Evolutionary conservation across 2,113 vertebrate genomes (phyloP).

Genomic region (Percopsis transmontana): DNA sequence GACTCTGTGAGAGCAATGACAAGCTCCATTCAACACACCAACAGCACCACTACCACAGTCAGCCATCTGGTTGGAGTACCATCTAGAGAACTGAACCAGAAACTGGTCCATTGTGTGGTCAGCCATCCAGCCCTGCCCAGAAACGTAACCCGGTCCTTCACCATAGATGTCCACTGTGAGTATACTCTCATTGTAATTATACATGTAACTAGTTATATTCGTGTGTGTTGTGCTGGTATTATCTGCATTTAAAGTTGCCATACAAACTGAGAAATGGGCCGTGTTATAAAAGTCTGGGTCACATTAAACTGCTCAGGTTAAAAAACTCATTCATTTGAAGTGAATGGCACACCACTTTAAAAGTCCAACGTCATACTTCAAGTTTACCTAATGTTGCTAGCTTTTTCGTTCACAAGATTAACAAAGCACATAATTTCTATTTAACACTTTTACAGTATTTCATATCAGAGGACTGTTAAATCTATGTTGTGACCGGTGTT

Average conservation of each 20-base stretch:
- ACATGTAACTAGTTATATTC: too few relatives aligned
- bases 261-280: too few relatives aligned
- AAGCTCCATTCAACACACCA: not conserved
- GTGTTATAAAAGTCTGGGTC: not conserved
- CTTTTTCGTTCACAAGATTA: too few relatives aligned
- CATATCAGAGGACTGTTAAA: too few relatives aligned
- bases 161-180: constrained; percentile 58
- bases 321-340: too few relatives aligned
- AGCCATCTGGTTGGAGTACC: constrained; percentile 48
- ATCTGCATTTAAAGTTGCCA: too few relatives aligned
- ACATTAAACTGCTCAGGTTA: too few relatives aligned
- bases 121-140: not conserved
- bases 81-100: constrained; percentile 24
- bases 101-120: constrained; percentile 49
- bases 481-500: too few relatives aligned
- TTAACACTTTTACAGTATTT: too few relatives aligned
- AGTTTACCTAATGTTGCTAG: not conserved
- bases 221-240: too few relatives aligned
- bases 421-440: too few relatives aligned
- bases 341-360: not conserved
- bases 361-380: not conserved
- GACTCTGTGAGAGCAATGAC: not conserved
- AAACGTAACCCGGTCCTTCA: constrained; percentile 8
- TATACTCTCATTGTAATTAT: not conserved
- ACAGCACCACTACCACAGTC: constrained; percentile 44